Evolutionary conservation across 2,888 invertebrate species (phyloP), one percentile per base, ranked within the genome.

Genomic region (Lomographa bimaculata): DNA sequence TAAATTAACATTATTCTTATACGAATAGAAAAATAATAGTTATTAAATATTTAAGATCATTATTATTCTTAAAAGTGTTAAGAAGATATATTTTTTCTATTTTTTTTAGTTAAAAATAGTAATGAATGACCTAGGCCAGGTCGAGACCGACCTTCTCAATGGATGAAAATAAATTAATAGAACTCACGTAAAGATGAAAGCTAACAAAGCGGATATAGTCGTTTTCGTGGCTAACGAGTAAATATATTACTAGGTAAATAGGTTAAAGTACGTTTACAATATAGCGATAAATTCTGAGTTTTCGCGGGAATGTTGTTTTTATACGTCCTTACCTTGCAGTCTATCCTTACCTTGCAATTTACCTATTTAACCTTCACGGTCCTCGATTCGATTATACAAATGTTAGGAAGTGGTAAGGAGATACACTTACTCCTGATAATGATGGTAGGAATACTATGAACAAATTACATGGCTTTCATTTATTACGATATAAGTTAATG

Each of bases 201-300:
- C 39, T 30, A 35, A 38, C 34, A 23, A 39, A 45, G 33, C 46
- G 50, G 48, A 52, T 42, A 38, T 21, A 27, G 30, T 43, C 34
- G 46, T 48, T 44, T 38, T 30, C 26, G 5, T 11, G 16, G 12
- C 16, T 36, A 21, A 37, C 36, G 36, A 37, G 42, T 18, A 40
- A 51, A 47, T 29, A 29, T 46, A 47, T 46, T 50, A 55, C 40
- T 57, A 56, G 60, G 56, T 57, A 61, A 61, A 58, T 65, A 58
- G 69, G 65, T 66, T 63, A 50, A 23, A 40, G 47, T 54, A 54
- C 53, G 48, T 65, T 65, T 60, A 68, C 56, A 60, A 55, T 33
- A 33, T 39, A 44, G 32, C 50, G 20, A 59, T 64, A 61, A 64
- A 63, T 57, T 46, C 34, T 11, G 7, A 38, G 32, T 20, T 32